phyloP scores from a whole-genome alignment of 2,113 vertebrate species.

The Nipponia nippon region DNA sequence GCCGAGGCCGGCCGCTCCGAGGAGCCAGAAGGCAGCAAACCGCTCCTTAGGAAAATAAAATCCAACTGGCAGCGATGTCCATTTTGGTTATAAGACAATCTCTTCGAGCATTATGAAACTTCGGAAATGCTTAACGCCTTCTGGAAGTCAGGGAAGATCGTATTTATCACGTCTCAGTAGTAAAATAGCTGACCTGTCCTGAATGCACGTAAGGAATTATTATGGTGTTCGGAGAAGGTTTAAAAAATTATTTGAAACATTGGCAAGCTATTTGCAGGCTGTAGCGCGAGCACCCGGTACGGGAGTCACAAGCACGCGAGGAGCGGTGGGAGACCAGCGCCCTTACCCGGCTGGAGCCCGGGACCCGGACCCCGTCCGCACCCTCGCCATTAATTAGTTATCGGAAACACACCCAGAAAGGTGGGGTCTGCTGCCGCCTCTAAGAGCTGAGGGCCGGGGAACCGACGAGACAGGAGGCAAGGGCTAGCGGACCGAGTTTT shows the following conservation, averaged over 20 bases:
- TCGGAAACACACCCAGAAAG: rapidly evolving
- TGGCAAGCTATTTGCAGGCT: neutral
- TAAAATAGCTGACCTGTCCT: neutral
- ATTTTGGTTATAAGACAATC: neutral
- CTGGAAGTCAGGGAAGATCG: neutral
- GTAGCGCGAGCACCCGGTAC: rapidly evolving
- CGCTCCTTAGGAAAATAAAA: neutral
- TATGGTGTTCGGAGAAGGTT: neutral
- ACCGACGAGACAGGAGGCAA: neutral
- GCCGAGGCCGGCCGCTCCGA: conserved; percentile 7
- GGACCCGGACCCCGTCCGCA: rapidly evolving
- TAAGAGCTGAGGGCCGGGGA: neutral
- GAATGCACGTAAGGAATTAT: neutral
- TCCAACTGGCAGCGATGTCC: neutral
- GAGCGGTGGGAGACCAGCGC: rapidly evolving
- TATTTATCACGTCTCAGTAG: neutral
- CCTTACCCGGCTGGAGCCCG: neutral
- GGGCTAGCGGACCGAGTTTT: neutral
- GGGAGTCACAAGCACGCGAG: rapidly evolving
- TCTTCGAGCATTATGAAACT: neutral
- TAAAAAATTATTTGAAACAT: neutral
- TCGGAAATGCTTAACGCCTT: neutral
- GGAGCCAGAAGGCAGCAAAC: neutral
- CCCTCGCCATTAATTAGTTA: neutral
- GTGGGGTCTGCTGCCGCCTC: neutral